Evolutionary conservation across 2,888 invertebrate species (phyloP), one percentile per base, ranked within the genome.

Genomic region (Synergus japonicus): DNA sequence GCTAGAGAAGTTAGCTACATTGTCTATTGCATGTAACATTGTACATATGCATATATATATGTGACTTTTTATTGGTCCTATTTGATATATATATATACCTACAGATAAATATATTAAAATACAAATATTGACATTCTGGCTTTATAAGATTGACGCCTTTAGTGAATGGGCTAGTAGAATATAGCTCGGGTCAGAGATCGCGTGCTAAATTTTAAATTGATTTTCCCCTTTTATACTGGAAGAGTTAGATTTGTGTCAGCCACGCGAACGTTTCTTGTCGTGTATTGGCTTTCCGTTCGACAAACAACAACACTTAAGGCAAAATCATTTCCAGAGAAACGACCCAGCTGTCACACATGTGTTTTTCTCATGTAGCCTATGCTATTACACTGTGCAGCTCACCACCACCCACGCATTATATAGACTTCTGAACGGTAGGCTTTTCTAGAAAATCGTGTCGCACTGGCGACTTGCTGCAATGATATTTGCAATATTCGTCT

Each of bases 201-300:
- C 69, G 69, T 69, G 49, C 49, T 69, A 69, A 69, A 69, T 69
- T 69, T 46, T 49, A 69, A 69, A 69, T 69, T 69, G 69, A 69
- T 69, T 69, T 49, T 54, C 37, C 49, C 69, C 69, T 8, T 46
- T 29, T 67, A 54, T 29, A 29, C 54, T 66, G 43, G 15, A 12
- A 12, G 46, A 67, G 69, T 69, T 69, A 54, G 46, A 69, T 69
- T 46, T 46, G 69, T 69, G 69, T 69, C 69, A 49, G 22, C 69
- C 44, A 15, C 69, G 46, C 69, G 13, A 67, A 67, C 12, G n/a
- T 43, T 44, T 67, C 43, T 67, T 69, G 69, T 63, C 60, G 10
- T 18, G 60, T 60, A 60, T 60, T 60, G 60, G 60, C 18, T 60
- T 60, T 60, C 12, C 37, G 69, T 54, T 54, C 69, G 49, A 69